Evolutionary conservation across 2,113 vertebrate genomes (phyloP).

Genomic region (human): GRCh38 chr11:111339001-111339500

Average conservation of each 20-base stretch:
- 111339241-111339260: conserved; percentile 13
- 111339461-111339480: conserved; percentile 5
- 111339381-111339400: not conserved
- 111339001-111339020: not conserved
- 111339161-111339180: not conserved
- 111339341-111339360: not conserved
- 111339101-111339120: not conserved
- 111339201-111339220: not conserved
- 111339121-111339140: conserved; percentile 4
- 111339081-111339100: not conserved
- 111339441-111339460: not conserved
- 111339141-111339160: not conserved
- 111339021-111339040: not conserved
- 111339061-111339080: not conserved
- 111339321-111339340: not conserved
- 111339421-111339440: not conserved
- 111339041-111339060: not conserved
- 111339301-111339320: not conserved
- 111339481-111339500: conserved; percentile 32
- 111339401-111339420: not conserved
- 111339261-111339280: not conserved
- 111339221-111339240: not conserved
- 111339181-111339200: not conserved
- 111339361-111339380: not conserved
- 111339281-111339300: not conserved